phyloP scores from a whole-genome alignment of 2,113 vertebrate genomes.

The Cairina moschata region DNA sequence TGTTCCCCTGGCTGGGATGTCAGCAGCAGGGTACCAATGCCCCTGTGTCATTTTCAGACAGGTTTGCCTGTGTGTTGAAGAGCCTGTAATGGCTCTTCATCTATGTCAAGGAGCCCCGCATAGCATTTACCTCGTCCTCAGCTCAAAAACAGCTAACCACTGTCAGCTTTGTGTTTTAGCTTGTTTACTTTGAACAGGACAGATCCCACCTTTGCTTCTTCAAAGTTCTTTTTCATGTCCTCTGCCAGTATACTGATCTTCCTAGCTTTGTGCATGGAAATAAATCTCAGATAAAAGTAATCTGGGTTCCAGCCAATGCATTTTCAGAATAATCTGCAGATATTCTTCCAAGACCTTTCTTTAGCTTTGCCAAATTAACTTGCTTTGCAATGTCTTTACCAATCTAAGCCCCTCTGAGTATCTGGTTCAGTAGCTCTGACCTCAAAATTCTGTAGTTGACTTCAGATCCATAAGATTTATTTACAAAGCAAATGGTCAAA shows the following conservation, averaged over 20 bases:
- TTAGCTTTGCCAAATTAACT: not conserved
- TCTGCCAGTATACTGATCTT: not conserved
- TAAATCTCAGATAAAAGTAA: not conserved
- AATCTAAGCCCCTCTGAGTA: not conserved
- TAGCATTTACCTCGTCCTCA: not conserved
- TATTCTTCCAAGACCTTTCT: not conserved
- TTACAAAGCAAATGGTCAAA: not conserved
- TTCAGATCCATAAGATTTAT: not conserved
- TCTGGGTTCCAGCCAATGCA: not conserved
- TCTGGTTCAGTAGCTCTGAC: not conserved
- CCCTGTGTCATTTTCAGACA: not conserved
- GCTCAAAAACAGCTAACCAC: not conserved
- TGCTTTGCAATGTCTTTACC: not conserved
- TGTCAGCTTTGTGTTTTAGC: not conserved
- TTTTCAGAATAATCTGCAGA: not conserved
- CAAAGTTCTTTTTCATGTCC: not conserved
- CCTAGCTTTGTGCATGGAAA: not conserved
- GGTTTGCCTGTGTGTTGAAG: accelerated
- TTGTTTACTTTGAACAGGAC: not conserved
- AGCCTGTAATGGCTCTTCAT: not conserved
- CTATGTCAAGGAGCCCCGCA: not conserved
- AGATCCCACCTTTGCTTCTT: not conserved
- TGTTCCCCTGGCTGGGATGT: not conserved
- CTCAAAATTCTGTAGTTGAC: not conserved
- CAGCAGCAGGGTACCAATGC: not conserved